Evolutionary conservation across 2,797 vertebrate species (phyloP).

Genomic region (Orestias chungarensis): DNA sequence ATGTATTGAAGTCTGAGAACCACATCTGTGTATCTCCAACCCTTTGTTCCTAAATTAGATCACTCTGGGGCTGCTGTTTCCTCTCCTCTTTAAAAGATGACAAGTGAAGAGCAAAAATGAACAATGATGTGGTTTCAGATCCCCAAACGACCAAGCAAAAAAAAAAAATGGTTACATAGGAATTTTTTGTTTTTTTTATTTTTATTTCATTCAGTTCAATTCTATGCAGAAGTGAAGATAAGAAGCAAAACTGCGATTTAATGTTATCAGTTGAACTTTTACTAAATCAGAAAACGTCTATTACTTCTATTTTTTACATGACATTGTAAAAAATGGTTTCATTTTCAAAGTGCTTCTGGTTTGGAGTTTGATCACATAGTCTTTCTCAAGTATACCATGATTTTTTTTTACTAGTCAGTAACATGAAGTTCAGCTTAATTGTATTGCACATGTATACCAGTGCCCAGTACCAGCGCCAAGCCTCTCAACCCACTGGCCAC

Average conservation of each 20-base stretch:
- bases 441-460: not conserved
- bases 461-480: too few relatives aligned
- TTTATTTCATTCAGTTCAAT: too few relatives aligned
- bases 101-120: not conserved
- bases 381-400: not conserved
- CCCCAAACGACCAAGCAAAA: conserved; percentile 3
- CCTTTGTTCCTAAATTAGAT: not conserved
- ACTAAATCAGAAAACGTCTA: too few relatives aligned
- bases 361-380: not conserved
- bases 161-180: too few relatives aligned
- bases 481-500: not conserved
- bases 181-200: too few relatives aligned
- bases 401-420: not conserved
- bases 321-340: too few relatives aligned
- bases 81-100: not conserved
- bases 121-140: not conserved
- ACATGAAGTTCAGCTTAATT: not conserved
- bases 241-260: too few relatives aligned
- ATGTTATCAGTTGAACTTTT: too few relatives aligned
- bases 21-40: not conserved
- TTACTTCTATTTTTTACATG: too few relatives aligned
- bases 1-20: not conserved
- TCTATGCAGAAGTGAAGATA: too few relatives aligned
- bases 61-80: not conserved
- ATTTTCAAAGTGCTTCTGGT: too few relatives aligned